Percentiles rank a stretch among this genome's conserved stretches.
phyloP scores from a whole-genome alignment of 2,797 vertebrate species.

The Crotalus adamanteus region DNA sequence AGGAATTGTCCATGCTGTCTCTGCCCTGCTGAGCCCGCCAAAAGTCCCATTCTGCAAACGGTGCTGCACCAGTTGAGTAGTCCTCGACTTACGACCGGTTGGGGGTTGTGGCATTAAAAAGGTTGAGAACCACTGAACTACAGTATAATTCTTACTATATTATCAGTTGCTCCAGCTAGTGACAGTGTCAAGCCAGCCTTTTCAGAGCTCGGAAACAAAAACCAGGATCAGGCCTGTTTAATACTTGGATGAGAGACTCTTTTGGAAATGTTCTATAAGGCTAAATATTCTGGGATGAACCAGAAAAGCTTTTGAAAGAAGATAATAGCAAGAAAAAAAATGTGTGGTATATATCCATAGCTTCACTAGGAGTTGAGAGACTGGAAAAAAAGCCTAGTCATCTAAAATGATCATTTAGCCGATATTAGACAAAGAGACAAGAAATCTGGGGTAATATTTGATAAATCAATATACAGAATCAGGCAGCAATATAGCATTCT shows the following conservation, averaged over 20 bases:
- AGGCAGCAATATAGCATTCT: not conserved
- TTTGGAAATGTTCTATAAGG: not conserved
- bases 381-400: not conserved
- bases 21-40: too few relatives aligned
- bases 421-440: not conserved
- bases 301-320: not conserved
- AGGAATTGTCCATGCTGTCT: too few relatives aligned
- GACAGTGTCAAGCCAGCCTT: not conserved
- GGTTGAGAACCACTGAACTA: not conserved
- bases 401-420: not conserved
- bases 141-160: not conserved
- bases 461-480: not conserved
- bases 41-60: too few relatives aligned
- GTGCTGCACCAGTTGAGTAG: too few relatives aligned
- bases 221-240: not conserved
- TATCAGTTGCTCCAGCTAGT: not conserved
- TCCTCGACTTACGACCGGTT: too few relatives aligned
- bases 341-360: not conserved
- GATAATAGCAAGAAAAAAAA: not conserved
- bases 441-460: not conserved
- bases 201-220: not conserved
- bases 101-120: too few relatives aligned
- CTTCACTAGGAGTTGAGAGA: not conserved
- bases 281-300: not conserved
- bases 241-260: not conserved